Conservation (phyloP, 2,113 vertebrate species). For the Lasiurus borealis region DNA sequence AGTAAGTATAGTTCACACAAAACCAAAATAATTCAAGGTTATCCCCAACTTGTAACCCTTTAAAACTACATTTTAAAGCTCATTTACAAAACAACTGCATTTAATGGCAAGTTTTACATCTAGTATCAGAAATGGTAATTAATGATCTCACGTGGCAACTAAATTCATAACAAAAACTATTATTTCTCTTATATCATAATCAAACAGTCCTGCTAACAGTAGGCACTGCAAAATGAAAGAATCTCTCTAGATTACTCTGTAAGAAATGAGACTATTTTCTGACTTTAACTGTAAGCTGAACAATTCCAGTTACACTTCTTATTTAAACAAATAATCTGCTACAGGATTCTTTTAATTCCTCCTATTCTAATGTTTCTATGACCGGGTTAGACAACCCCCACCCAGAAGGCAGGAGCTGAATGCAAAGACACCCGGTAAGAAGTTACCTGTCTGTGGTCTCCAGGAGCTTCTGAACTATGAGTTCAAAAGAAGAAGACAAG, state of each 20-base stretch:
- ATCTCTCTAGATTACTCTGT: not conserved
- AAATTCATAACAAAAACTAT: not conserved
- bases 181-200: not conserved
- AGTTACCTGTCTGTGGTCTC: conserved; percentile 97
- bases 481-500: conserved; percentile 97
- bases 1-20: not conserved
- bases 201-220: not conserved
- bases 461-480: conserved; percentile 98
- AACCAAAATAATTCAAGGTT: not conserved
- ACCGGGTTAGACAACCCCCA: not conserved
- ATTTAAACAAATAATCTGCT: not conserved
- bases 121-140: not conserved
- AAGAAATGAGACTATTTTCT: not conserved
- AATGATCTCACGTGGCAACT: not conserved
- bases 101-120: not conserved
- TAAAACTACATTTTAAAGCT: conserved; percentile 26
- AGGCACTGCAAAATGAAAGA: not conserved
- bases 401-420: not conserved
- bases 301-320: not conserved
- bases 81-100: not conserved
- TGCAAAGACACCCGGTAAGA: rapidly evolving
- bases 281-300: not conserved
- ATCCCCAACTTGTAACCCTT: not conserved
- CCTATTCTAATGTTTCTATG: not conserved
- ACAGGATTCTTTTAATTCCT: not conserved